Base-by-base conservation (phyloP, 92 coral and sea anemone species). In the Blastomussa wellsi region DNA sequence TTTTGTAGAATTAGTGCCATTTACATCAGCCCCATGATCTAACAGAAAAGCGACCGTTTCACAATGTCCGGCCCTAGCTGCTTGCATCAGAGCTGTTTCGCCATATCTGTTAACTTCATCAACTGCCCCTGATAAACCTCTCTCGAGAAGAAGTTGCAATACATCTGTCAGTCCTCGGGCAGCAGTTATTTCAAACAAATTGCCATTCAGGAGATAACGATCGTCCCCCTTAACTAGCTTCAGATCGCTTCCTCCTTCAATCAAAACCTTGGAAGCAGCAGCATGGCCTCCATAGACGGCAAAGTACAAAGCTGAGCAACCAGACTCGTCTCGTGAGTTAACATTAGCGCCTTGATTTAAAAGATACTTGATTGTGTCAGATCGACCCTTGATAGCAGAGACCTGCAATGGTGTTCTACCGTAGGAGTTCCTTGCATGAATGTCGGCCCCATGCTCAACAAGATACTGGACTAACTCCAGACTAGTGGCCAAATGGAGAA, bases 401-500 rank as follows among this genome's bases (percentile, higher is more conserved):
- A 28, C 41, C 26, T 79, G 86, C n/a, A 82, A 72, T 11, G 86
- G 86, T 36, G 77, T 82, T 72, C 42, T 68, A 28, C 69, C 48
- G 24, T 3, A 13, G n/a, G 35, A 17, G 52, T 82, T 64, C 31
- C 35, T 52, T n/a, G 67, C 77, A 33, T 33, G 66, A 28, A 82
- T 33, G 19, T 72, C 69, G 38, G 77, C 77, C n/a, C 76, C 84
- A 33, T 42, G 77, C 74, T 39, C 37, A 20, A 80, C 84, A 64
- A 90, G 87, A 42, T 86, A 53, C 37, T 49, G 72, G 37, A 87
- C 85, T 20, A 67, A 67, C 36, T 82, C 90, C 39, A 82, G n/a
- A 29, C 38, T 22, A 6, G 66, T 82, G 0, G 78, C 86, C 64
- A 82, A 35, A 39, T 82, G 86, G 20, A 82, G 79, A 20, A 72